Percentiles rank a stretch among this genome's conserved stretches.
These are phyloP conservation scores for Notechis scutatus DNA, from an alignment of 2,113 vertebrate species.

Conservation along the genomic window DNA sequence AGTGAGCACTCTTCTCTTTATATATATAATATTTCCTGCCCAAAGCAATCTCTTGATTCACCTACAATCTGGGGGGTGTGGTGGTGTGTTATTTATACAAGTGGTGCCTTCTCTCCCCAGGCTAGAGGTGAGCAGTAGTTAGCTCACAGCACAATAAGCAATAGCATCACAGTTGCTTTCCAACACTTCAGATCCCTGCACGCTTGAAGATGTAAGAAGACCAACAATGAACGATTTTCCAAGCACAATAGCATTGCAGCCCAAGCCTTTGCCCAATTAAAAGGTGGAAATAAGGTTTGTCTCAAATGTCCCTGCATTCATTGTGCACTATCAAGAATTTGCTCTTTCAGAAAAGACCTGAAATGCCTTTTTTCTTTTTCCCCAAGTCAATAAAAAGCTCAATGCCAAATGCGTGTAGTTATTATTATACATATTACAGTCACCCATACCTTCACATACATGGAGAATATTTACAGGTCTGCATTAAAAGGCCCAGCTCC, in stretches of 20 bases:
- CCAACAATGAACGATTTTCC: not conserved
- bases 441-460: not conserved
- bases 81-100: not conserved
- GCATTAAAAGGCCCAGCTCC: not conserved
- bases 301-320: not conserved
- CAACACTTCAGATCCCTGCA: not conserved
- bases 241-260: not conserved
- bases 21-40: not conserved
- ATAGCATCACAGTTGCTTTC: not conserved
- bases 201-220: not conserved
- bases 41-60: not conserved
- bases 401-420: slow-evolving; percentile 1
- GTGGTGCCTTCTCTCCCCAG: not conserved
- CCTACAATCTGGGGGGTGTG: not conserved
- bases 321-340: not conserved
- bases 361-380: not conserved
- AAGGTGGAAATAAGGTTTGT: not conserved
- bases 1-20: not conserved
- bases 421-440: not conserved
- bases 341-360: not conserved
- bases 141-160: not conserved
- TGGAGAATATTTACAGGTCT: not conserved
- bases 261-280: not conserved
- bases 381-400: slow-evolving; percentile 21
- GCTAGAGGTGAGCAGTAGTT: not conserved